Evolutionary conservation across 2,113 vertebrate species (phyloP).

Genomic region (Nothoprocta perdicaria): DNA sequence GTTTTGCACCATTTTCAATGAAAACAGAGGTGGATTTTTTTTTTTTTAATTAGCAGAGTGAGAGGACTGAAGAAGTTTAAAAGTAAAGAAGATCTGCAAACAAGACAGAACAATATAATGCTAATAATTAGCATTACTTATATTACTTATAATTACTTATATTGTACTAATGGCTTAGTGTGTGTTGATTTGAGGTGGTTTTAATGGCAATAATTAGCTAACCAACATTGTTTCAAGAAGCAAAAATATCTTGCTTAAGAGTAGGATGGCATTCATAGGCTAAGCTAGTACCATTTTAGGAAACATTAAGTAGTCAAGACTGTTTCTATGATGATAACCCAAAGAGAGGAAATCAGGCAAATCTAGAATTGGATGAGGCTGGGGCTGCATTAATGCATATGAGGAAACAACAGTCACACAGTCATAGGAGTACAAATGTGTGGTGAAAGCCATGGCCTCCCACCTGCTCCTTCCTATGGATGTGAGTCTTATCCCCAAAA

Average conservation of each 20-base stretch:
- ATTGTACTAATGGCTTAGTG: background rate
- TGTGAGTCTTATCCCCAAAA: background rate
- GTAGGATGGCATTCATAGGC: slow-evolving; percentile 61
- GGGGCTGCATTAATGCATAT: background rate
- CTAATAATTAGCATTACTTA: no score
- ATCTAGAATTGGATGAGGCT: background rate
- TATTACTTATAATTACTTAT: no score
- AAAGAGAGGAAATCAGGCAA: slow-evolving; percentile 31
- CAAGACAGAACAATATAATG: background rate
- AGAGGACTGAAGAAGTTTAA: background rate
- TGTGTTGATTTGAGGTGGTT: slow-evolving; percentile 30
- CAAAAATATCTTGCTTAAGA: slow-evolving; percentile 62
- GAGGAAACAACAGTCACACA: background rate
- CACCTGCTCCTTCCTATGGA: background rate
- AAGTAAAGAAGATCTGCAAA: background rate
- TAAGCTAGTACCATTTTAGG: slow-evolving; percentile 47
- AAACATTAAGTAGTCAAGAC: slow-evolving; percentile 58
- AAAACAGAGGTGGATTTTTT: background rate
- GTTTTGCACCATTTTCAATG: background rate
- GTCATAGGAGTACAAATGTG: background rate
- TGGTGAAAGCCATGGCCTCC: background rate
- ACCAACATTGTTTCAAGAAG: slow-evolving; percentile 66
- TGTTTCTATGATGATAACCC: slow-evolving; percentile 26
- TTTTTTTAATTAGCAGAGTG: background rate
- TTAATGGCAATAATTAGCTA: slow-evolving; percentile 61